Evolutionary conservation across 2,888 invertebrate species (phyloP), one percentile per base, ranked within the genome.

Genomic region (Tanypteryx hageni): DNA sequence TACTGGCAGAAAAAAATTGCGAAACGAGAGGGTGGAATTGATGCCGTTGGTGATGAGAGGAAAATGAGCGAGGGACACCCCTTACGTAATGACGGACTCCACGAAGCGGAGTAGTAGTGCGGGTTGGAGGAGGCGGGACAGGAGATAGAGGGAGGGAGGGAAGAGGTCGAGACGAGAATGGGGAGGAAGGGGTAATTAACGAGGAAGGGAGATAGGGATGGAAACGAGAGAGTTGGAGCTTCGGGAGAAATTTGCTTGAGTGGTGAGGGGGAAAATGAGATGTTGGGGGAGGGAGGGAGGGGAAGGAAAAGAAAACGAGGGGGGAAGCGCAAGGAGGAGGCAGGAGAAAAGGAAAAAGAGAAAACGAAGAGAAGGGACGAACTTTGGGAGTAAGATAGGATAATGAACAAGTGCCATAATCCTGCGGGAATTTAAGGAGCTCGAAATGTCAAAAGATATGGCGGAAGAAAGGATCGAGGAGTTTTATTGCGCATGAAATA

Each of bases 171-270:
- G n/a, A 68, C 16, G 68, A n/a, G 22, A 44, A n/a, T 11, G 18
- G 68, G 68, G n/a, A n/a, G 68, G 68, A 3, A 68, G 68, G 68
- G 68, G 68, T 68, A 68, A 68, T 68, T 68, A 68, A 68, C 22
- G 68, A 9, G 68, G 68, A 16, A 14, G 64, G 5, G 44, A 44
- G 44, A 44, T 44, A 44, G 44, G 64, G 64, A 7, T 11, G 64
- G n/a, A 68, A 68, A 68, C 0, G n/a, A 68, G 68, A 44, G 44
- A 44, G 44, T 44, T 5, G n/a, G 44, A 22, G 68, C 68, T 68
- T 7, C n/a, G 68, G 68, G 68, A 68, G 68, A 68, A 68, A 68
- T 68, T 68, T 68, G 68, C 68, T 18, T 68, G 68, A 68, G 68
- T 68, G 68, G 68, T 68, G 68, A 68, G 5, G 68, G 18, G 22